Evolutionary conservation across 2,113 vertebrate genomes (phyloP).

Genomic region (Ariopsis seemanni): DNA sequence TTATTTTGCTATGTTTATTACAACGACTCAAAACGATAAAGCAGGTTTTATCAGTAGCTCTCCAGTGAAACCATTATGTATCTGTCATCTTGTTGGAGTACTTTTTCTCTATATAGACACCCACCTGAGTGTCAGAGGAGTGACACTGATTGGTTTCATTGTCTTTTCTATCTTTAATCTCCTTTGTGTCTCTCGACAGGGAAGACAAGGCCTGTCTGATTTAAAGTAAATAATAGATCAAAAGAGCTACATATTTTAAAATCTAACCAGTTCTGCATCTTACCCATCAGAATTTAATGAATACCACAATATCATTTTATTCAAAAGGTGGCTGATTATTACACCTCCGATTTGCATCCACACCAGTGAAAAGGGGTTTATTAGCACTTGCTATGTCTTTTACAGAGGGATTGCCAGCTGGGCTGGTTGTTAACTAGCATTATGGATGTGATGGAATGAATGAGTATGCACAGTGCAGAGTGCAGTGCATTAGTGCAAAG

Average conservation of each 20-base stretch:
- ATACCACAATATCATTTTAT: slow-evolving; percentile 27
- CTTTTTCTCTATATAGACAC: slow-evolving; percentile 8
- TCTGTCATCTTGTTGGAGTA: slow-evolving; percentile 19
- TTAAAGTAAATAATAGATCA: slow-evolving; percentile 35
- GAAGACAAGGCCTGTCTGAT: slow-evolving; percentile 14
- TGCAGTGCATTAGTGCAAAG: slow-evolving; percentile 36
- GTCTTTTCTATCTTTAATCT: slow-evolving; percentile 36
- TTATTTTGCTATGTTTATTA: slow-evolving; percentile 52
- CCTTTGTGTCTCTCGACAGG: slow-evolving; percentile 6
- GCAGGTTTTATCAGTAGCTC: slow-evolving; percentile 37
- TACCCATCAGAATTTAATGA: slow-evolving; percentile 37
- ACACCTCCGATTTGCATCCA: slow-evolving; percentile 15
- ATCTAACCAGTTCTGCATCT: slow-evolving; percentile 1
- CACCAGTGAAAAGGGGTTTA: slow-evolving; percentile 28
- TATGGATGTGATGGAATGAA: slow-evolving; percentile 35
- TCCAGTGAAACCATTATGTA: slow-evolving; percentile 28
- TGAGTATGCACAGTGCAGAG: slow-evolving; percentile 19
- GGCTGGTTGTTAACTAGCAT: slow-evolving; percentile 42
- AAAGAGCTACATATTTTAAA: slow-evolving; percentile 2
- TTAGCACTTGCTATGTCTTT: slow-evolving; percentile 39
- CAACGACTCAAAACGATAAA: slow-evolving; percentile 30
- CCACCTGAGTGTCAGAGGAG: slow-evolving; percentile 13
- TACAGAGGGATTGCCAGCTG: slow-evolving; percentile 41
- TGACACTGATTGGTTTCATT: slow-evolving; percentile 35
- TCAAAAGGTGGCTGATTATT: slow-evolving; percentile 10